A percentile compares a stretch with the other conserved stretches of the same genome.
Evolutionary conservation across 2,113 vertebrate genomes (phyloP).

Genomic region (Nibea albiflora): DNA sequence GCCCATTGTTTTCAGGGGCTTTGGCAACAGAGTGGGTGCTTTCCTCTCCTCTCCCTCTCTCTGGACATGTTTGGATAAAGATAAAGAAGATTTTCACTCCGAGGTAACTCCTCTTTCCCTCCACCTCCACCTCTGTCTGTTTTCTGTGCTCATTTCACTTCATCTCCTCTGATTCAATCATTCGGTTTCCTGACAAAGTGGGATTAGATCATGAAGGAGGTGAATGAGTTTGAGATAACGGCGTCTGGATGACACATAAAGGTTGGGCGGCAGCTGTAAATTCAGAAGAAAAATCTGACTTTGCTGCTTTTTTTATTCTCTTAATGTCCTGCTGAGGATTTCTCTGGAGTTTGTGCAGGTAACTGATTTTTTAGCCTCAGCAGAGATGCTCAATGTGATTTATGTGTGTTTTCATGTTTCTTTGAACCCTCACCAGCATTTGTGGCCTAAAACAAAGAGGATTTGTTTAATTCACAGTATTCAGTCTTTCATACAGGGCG

Average conservation of each 20-base stretch:
- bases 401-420: not conserved
- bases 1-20: conserved; percentile 76
- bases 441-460: too few species aligned
- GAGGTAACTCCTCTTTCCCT: conserved; percentile 59
- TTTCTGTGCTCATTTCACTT: not conserved
- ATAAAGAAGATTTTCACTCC: conserved; percentile 31
- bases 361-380: not conserved
- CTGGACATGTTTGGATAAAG: conserved; percentile 53
- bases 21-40: conserved; percentile 46
- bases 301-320: not conserved
- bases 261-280: not conserved
- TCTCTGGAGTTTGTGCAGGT: not conserved
- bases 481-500: too few species aligned
- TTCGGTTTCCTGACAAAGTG: not conserved
- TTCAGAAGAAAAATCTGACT: not conserved
- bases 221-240: conserved; percentile 19
- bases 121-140: not conserved
- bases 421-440: not conserved
- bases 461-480: too few species aligned
- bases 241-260: not conserved
- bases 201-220: conserved; percentile 35
- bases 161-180: conserved; percentile 40
- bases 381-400: not conserved
- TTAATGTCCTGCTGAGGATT: not conserved
- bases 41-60: not conserved